Evolutionary conservation across 2,888 invertebrate species (phyloP), one percentile per base, ranked within the genome.

Genomic region (Hydraecia micacea): DNA sequence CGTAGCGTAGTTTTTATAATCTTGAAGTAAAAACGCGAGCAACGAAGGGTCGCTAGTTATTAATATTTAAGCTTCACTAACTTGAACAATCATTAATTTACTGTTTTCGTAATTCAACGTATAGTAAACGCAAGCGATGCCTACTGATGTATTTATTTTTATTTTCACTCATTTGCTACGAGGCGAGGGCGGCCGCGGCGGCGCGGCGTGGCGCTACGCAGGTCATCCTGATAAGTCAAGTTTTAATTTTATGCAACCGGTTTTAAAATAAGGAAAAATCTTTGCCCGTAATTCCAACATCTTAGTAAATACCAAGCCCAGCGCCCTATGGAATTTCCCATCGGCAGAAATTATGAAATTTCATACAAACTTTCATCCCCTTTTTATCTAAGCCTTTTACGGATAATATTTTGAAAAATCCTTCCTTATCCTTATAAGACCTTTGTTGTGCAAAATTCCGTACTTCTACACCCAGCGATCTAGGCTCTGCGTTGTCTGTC

Each of bases 201-300:
- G 58, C 25, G 46, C 25, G 49, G 28, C 60, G 55, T 68, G 68
- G 83, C 83, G 55, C 60, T 80, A 63, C 68, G 68, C 63, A 25
- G 36, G 21, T 39, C 46, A n/a, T 62, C 21, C 3, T 32, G 46
- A 9, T 6, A 25, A 65, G 36, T 60, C 49, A 52, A 52, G n/a
- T 71, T 49, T 42, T 21, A 77, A 18, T 21, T 78, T 42, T 28
- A 58, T 25, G 11, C 18, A 25, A n/a, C 32, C 25, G 18, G 25
- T 42, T 67, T 28, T 25, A 39, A 66, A 21, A 32, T 25, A 25
- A 28, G 28, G 77, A 36, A 76, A 62, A 58, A 28, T 18, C 6
- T 58, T 25, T 18, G 25, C 6, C 7, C 11, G 25, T 5, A 8
- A 25, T 76, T 39, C 0, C 13, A 49, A 76, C 1, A 28, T 60